These are phyloP conservation scores for Orientallactaga bullata DNA, from an alignment of 2,113 vertebrate species.

Conservation along the genomic window DNA sequence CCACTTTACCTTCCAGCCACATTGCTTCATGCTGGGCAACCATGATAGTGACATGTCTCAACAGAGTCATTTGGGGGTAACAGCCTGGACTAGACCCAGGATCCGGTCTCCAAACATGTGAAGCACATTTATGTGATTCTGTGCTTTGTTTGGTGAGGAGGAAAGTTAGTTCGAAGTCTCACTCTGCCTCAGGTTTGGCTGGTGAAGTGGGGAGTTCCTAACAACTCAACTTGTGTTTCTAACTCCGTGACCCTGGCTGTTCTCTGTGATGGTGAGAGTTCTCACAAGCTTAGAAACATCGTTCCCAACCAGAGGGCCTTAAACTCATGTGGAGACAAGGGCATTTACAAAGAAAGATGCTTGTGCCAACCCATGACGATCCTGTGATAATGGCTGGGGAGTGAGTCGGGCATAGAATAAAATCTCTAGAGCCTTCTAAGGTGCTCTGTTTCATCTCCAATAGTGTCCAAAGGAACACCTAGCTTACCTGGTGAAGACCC, in stretches of 20 bases:
- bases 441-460: not conserved
- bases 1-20: not conserved
- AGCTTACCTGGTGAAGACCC: not conserved
- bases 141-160: not conserved
- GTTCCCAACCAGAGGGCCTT: fast-evolving
- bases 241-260: not conserved
- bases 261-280: not conserved
- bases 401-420: not conserved
- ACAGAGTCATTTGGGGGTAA: not conserved
- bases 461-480: not conserved
- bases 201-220: not conserved
- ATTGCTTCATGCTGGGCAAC: not conserved
- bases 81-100: fast-evolving
- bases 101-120: not conserved
- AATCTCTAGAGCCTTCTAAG: not conserved
- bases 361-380: too few species aligned
- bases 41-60: not conserved
- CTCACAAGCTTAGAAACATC: not conserved
- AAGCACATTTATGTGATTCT: slow-evolving; percentile 8
- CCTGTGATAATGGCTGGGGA: not conserved
- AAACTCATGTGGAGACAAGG: not conserved
- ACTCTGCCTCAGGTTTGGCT: not conserved
- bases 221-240: not conserved
- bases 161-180: slow-evolving; percentile 5
- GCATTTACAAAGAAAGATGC: not conserved